Percentiles rank a stretch among this genome's conserved stretches.
These are phyloP conservation scores for Myotis planiceps DNA, from an alignment of 2,797 vertebrate species.

Conservation along the genomic window DNA sequence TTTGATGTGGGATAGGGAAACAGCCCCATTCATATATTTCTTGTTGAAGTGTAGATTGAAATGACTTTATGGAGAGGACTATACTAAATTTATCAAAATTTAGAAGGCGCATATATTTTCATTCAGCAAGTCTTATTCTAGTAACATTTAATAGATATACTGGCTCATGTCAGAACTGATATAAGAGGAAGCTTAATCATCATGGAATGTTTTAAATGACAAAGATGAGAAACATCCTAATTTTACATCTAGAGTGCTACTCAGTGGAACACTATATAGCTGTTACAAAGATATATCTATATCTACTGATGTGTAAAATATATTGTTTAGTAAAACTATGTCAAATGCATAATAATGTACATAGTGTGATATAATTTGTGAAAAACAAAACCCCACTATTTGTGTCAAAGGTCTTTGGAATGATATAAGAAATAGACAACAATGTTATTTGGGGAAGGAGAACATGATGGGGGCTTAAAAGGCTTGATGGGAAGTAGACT, in stretches of 20 bases:
- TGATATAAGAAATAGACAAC: not conserved
- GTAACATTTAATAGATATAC: not conserved
- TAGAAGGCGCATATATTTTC: not conserved
- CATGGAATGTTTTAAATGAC: not conserved
- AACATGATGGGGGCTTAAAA: not conserved
- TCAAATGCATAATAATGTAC: not conserved
- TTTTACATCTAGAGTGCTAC: not conserved
- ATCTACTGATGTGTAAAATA: not conserved
- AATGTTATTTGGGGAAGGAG: not conserved
- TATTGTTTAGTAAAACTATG: not conserved
- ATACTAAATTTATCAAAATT: not conserved
- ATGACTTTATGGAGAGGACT: not conserved
- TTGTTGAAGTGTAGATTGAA: not conserved
- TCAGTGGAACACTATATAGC: not conserved
- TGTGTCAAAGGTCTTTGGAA: not conserved
- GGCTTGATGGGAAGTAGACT: not conserved
- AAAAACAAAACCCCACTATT: not conserved
- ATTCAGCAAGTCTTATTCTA: not conserved
- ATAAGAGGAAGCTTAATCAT: not conserved
- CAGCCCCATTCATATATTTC: not conserved
- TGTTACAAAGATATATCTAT: not conserved
- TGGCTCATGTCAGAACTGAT: not conserved
- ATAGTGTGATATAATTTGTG: not conserved
- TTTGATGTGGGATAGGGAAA: not conserved
- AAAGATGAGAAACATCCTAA: not conserved